Evolutionary conservation across 2,797 vertebrate genomes (phyloP).

Genomic region (Enteromius anoplus): DNA sequence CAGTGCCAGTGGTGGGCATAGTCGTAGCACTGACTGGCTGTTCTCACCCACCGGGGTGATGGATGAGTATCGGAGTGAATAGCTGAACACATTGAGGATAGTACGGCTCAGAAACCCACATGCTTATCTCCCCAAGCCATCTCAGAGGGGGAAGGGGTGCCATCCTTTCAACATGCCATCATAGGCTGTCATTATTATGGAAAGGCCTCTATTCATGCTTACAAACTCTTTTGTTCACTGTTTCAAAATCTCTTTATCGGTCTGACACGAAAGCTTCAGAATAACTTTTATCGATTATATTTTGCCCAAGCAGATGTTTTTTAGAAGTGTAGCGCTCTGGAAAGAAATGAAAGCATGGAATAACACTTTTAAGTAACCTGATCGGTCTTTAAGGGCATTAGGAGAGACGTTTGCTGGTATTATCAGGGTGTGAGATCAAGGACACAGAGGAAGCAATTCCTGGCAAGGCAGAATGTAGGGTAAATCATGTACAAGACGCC

Average conservation of each 20-base stretch:
- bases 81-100: constrained; percentile 37
- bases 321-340: not conserved
- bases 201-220: constrained; percentile 34
- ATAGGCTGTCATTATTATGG: constrained; percentile 34
- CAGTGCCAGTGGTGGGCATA: constrained; percentile 28
- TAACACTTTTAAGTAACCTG: not conserved
- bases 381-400: not conserved
- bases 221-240: constrained; percentile 33
- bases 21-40: not conserved
- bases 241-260: not conserved
- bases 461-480: not conserved
- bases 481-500: not conserved
- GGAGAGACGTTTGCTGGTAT: not conserved
- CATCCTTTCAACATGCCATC: constrained; percentile 22
- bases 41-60: constrained; percentile 29
- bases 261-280: constrained; percentile 2
- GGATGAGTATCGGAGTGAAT: constrained; percentile 27
- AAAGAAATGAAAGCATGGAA: not conserved
- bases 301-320: constrained; percentile 6
- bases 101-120: constrained; percentile 21
- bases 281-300: constrained; percentile 4
- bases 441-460: not conserved
- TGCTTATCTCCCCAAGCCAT: constrained; percentile 47
- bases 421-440: constrained; percentile 23
- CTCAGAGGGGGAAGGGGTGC: not conserved